phyloP scores from a whole-genome alignment of 2,113 vertebrate species.

The Ranitomeya variabilis region DNA sequence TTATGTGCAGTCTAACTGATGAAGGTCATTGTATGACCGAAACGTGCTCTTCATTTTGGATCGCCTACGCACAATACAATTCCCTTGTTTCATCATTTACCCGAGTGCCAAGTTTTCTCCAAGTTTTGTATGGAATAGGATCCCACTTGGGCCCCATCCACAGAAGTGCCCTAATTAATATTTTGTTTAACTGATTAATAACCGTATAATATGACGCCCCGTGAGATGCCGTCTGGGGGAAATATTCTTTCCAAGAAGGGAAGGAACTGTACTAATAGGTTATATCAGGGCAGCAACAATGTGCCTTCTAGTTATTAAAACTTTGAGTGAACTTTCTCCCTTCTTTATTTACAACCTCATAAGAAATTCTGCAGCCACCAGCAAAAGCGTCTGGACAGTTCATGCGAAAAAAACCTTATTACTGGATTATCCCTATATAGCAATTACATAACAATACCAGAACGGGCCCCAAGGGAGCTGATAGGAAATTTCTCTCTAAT shows the following conservation, averaged over 20 bases:
- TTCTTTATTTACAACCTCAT: background rate
- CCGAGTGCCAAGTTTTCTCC: no score
- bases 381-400: background rate
- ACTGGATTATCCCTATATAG: background rate
- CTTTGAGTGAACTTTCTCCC: background rate
- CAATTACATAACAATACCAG: conserved; percentile 11
- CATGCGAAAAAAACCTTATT: background rate
- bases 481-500: conserved; percentile 42
- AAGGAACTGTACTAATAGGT: background rate
- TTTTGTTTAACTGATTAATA: no score
- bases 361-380: background rate
- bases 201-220: background rate
- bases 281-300: background rate
- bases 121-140: no score
- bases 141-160: no score
- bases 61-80: no score
- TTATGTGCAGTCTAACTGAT: no score
- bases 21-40: no score
- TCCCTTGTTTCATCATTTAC: no score
- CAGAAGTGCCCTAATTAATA: no score
- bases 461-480: conserved; percentile 9
- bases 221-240: background rate
- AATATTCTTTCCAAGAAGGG: background rate
- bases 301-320: background rate
- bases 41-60: no score